Evolutionary conservation across 2,113 vertebrate species (phyloP), one percentile per base, ranked within the genome.

Genomic region (Scomber scombrus): DNA sequence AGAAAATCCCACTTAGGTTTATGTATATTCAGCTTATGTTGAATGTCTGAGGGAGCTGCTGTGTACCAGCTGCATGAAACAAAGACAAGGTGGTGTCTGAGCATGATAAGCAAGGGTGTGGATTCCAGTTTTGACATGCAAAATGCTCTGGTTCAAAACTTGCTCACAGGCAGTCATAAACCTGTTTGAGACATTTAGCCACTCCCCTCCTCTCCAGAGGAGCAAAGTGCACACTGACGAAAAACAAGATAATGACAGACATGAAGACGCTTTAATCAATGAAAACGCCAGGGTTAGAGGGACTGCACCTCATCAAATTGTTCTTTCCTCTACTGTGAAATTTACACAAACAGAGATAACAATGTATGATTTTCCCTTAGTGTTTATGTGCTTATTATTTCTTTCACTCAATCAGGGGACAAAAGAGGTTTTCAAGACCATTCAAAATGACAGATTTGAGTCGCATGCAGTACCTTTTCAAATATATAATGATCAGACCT

Each of bases 111-210:
- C 78, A 81, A 94, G 95, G 96, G 96, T 92, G 96, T 93, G 93
- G 89, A 93, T 93, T 95, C 97, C 80, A 92, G 97, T 96, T 93
- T 89, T 93, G 87, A 95, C 97, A 97, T 94, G 97, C 93, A 92
- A 84, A 91, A 92, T 81, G 61, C 61, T 82, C 91, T 81, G 77
- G 60, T 91, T 82, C 56, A 86, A 88, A 93, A 93, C 85, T 86
- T 90, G 87, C 84, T 93, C 62, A 78, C 91, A 88, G 92, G 91
- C 89, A 85, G 84, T 67, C 88, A 90, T 87, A 93, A 96, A 94
- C 97, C 95, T 93, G 96, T 95, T 95, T 93, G 87, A 95, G 89
- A 90, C 84, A 58, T 85, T 84, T 75, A 78, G 92, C 93, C 94
- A 95, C 94, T 51, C 95, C 96, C 84, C 86, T 80, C 3, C 40